Evolutionary conservation across 1,140 invertebrate genomes (phyloP).

Genomic region (Caenorhabditis tropicalis): DNA sequence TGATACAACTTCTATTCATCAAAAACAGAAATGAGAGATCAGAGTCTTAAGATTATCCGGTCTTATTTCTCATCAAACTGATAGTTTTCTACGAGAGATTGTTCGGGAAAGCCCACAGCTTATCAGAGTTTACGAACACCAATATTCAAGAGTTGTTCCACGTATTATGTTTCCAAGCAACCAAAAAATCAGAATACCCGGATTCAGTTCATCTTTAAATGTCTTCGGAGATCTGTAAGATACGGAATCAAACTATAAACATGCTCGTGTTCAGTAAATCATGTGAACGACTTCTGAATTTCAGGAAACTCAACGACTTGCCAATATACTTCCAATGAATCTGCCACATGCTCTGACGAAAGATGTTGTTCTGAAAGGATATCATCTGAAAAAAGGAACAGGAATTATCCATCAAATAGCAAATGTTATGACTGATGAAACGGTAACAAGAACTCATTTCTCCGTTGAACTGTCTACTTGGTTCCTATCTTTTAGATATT

Average conservation of each 20-base stretch:
- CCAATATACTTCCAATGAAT: constrained; percentile 53
- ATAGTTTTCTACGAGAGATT: too few relatives aligned
- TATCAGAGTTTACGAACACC: too few relatives aligned
- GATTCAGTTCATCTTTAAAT: neutral
- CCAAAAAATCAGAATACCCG: neutral
- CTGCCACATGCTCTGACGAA: constrained; percentile 43
- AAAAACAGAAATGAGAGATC: too few relatives aligned
- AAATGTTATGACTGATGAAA: constrained; percentile 85
- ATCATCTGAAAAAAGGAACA: constrained; percentile 81
- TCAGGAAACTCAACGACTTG: constrained; percentile 56
- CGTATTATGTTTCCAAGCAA: too few relatives aligned
- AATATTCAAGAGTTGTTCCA: too few relatives aligned
- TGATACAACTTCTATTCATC: too few relatives aligned
- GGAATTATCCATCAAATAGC: constrained; percentile 85
- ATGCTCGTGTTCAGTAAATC: neutral
- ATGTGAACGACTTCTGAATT: neutral
- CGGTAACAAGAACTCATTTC: neutral
- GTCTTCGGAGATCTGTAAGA: neutral
- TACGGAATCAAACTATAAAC: neutral
- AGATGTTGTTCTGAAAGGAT: constrained; percentile 82
- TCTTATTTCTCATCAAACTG: too few relatives aligned
- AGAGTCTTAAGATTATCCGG: too few relatives aligned
- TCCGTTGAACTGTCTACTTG: neutral
- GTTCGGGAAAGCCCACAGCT: too few relatives aligned
- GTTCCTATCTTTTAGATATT: constrained; percentile 76